phyloP scores from a whole-genome alignment of 2,113 vertebrate species.

The Chaetodon trifascialis region DNA sequence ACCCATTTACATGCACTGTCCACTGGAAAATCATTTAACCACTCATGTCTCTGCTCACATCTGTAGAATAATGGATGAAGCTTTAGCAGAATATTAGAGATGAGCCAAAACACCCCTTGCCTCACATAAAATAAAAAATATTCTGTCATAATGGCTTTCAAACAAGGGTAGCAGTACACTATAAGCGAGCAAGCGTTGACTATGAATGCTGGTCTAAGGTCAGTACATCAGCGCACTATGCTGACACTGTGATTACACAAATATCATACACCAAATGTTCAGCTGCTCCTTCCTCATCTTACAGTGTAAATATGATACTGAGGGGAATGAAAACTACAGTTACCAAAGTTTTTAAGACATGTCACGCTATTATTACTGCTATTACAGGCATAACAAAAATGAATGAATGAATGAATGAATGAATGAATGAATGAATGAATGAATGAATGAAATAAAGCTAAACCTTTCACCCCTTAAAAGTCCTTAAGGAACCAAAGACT shows the following conservation, averaged over 20 bases:
- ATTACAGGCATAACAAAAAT: too few species aligned
- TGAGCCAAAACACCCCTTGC: not conserved
- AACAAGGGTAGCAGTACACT: not conserved
- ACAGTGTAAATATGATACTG: not conserved
- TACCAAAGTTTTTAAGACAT: too few species aligned
- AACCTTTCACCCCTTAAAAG: not conserved
- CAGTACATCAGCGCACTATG: not conserved
- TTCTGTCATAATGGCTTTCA: not conserved
- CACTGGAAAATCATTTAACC: not conserved
- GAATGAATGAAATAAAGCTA: not conserved
- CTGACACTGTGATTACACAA: conserved; percentile 2
- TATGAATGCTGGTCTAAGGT: not conserved
- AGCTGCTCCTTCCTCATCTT: not conserved
- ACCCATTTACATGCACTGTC: conserved; percentile 33
- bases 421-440: not conserved
- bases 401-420: not conserved
- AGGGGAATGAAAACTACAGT: not conserved
- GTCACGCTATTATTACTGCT: too few species aligned
- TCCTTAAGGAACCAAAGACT: not conserved
- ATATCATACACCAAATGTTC: too few species aligned
- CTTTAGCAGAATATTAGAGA: not conserved
- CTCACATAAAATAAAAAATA: not conserved
- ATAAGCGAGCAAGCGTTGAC: not conserved
- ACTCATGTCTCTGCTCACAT: not conserved
- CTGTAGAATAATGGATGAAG: not conserved